A percentile compares a stretch with the other conserved stretches of the same genome.
Conservation (phyloP, 1,140 invertebrate species). For the Drosophila melanica region DNA sequence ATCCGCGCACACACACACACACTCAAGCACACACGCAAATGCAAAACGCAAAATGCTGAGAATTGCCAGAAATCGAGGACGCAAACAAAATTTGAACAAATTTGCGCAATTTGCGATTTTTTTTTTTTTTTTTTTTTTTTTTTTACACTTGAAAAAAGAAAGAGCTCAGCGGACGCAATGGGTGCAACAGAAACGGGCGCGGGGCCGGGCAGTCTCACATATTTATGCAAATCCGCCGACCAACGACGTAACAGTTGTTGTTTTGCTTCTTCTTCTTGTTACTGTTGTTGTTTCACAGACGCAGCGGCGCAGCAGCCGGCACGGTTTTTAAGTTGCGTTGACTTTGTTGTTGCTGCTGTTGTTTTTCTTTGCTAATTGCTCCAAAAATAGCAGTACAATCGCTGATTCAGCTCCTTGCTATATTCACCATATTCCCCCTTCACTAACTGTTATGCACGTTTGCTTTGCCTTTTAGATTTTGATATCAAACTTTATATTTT, state of each 20-base stretch:
- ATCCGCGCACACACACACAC: slow-evolving; percentile 16
- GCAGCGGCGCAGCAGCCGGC: slow-evolving; percentile 32
- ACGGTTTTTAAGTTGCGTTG: slow-evolving; percentile 9
- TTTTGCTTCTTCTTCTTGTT: slow-evolving; percentile 21
- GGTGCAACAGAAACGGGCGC: background rate
- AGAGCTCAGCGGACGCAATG: slow-evolving; percentile 1
- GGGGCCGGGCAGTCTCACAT: slow-evolving; percentile 34
- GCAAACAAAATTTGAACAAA: slow-evolving; percentile 40
- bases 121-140: slow-evolving; percentile 14
- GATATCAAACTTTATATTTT: slow-evolving; percentile 52
- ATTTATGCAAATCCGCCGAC: slow-evolving; percentile 50
- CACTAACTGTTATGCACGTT: slow-evolving; percentile 62
- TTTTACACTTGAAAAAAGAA: slow-evolving; percentile 42
- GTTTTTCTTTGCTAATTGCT: slow-evolving; percentile 40
- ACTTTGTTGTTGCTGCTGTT: slow-evolving; percentile 4
- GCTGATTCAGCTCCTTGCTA: slow-evolving; percentile 33
- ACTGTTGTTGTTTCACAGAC: slow-evolving; percentile 22
- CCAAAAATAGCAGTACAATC: slow-evolving; percentile 37
- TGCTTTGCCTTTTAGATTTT: slow-evolving; percentile 62
- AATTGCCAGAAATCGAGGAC: background rate
- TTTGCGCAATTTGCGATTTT: slow-evolving; percentile 45
- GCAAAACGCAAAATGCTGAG: slow-evolving; percentile 14
- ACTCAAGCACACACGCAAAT: slow-evolving; percentile 13
- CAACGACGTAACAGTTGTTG: slow-evolving; percentile 26
- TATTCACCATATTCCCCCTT: slow-evolving; percentile 30